Conservation (phyloP, 2,888 invertebrate species). For the Epirrhoe tristata region DNA sequence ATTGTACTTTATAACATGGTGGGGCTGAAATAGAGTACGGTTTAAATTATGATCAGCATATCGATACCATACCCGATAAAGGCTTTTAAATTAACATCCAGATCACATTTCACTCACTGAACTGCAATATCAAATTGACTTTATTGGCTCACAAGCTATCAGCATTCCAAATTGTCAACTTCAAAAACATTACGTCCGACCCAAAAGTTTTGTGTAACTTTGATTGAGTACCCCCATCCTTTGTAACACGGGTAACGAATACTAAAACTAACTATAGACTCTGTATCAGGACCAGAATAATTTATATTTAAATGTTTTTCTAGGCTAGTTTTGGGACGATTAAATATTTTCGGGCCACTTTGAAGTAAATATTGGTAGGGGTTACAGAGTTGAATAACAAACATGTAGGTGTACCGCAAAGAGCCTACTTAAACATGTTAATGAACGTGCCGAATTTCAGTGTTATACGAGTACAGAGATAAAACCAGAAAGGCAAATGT, state of each 20-base stretch:
- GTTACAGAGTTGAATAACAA: conserved; percentile 10
- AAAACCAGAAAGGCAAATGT: background rate
- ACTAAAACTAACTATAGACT: conserved; percentile 41
- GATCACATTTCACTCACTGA: conserved; percentile 12
- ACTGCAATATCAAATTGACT: conserved; percentile 24
- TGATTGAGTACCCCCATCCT: conserved; percentile 49
- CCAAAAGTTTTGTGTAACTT: conserved; percentile 56
- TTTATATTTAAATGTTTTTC: conserved; percentile 48
- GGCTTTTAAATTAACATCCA: conserved; percentile 15
- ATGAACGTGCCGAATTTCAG: conserved; percentile 1
- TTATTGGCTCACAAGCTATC: conserved; percentile 1
- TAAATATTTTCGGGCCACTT: conserved; percentile 6
- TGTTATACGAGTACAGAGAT: background rate
- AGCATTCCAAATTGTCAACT: conserved; percentile 40
- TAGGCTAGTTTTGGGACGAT: conserved; percentile 45
- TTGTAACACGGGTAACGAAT: conserved; percentile 38
- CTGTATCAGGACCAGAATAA: conserved; percentile 42
- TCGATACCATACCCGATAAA: conserved; percentile 5
- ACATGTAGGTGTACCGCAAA: conserved; percentile 6
- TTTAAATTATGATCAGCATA: too few species aligned
- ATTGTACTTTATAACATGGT: too few species aligned
- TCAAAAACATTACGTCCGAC: conserved; percentile 49
- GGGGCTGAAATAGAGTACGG: too few species aligned
- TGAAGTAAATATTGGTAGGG: conserved; percentile 4
- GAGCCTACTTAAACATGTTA: conserved; percentile 5